phyloP scores from a whole-genome alignment of 2,888 invertebrate genomes.

The Eurois occulta region DNA sequence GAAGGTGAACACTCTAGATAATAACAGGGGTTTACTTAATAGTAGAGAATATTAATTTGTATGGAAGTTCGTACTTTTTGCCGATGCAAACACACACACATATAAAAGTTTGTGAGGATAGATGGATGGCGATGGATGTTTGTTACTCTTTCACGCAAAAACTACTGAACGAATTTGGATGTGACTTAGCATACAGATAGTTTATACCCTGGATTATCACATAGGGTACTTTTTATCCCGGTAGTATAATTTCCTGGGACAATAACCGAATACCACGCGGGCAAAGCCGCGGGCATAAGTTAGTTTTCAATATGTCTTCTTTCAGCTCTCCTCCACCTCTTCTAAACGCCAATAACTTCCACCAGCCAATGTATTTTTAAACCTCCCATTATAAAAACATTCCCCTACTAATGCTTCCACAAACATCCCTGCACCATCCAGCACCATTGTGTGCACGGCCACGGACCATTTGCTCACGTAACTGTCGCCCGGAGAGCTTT shows the following conservation, averaged over 20 bases:
- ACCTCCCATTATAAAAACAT: background rate
- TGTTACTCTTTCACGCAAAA: too few relatives aligned
- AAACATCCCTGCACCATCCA: constrained; percentile 26
- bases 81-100: too few relatives aligned
- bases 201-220: background rate
- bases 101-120: too few relatives aligned
- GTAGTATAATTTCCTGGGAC: background rate
- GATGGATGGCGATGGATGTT: too few relatives aligned
- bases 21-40: too few relatives aligned
- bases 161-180: too few relatives aligned
- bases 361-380: background rate
- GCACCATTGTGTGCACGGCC: constrained; percentile 1
- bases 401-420: background rate
- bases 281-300: background rate
- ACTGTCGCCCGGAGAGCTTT: constrained; percentile 59
- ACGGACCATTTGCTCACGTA: constrained; percentile 52
- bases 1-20: too few relatives aligned
- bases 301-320: background rate
- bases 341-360: background rate
- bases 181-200: background rate
- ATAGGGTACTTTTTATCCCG: background rate
- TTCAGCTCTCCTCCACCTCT: background rate
- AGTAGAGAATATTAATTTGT: too few relatives aligned
- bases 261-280: background rate
- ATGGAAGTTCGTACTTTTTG: too few relatives aligned